A percentile compares a stretch with the other conserved stretches of the same genome.
Conservation (phyloP, 2,888 invertebrate species). For the Tubiluchus corallicola region DNA sequence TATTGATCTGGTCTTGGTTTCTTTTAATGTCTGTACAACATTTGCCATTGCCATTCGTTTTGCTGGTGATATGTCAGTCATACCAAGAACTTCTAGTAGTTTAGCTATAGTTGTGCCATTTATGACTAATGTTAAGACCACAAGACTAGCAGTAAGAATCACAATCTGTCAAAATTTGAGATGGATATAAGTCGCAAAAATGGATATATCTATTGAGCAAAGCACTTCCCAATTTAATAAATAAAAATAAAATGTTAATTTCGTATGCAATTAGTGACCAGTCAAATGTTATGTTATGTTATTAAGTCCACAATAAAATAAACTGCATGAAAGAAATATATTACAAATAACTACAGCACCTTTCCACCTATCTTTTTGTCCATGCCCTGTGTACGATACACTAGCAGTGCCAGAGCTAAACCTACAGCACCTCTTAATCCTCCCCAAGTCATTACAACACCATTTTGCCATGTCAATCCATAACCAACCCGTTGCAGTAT, state of each 20-base stretch:
- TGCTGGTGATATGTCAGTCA: constrained; percentile 23
- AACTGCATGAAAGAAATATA: too few species aligned
- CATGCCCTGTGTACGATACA: constrained; percentile 27
- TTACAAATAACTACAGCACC: background rate
- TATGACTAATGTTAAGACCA: constrained; percentile 37
- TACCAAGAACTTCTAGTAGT: constrained; percentile 36
- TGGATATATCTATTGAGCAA: too few species aligned
- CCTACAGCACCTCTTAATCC: constrained; percentile 41
- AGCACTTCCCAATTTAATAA: too few species aligned
- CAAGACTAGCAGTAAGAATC: constrained; percentile 39
- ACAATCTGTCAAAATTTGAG: too few species aligned
- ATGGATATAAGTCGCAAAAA: too few species aligned
- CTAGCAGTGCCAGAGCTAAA: constrained; percentile 38
- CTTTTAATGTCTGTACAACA: constrained; percentile 20
- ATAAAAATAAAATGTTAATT: too few species aligned
- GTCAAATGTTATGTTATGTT: too few species aligned
- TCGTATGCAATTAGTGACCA: too few species aligned
- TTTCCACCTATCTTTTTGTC: constrained; percentile 16
- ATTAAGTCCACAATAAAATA: too few species aligned
- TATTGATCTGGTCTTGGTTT: constrained; percentile 29
- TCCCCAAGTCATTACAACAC: constrained; percentile 41
- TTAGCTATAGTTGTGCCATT: constrained; percentile 39
- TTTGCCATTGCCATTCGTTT: constrained; percentile 24
- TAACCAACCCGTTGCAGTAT: constrained; percentile 37
- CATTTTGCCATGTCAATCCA: constrained; percentile 39